phyloP scores from a whole-genome alignment of 2,888 invertebrate genomes.

The Acronicta alni region DNA sequence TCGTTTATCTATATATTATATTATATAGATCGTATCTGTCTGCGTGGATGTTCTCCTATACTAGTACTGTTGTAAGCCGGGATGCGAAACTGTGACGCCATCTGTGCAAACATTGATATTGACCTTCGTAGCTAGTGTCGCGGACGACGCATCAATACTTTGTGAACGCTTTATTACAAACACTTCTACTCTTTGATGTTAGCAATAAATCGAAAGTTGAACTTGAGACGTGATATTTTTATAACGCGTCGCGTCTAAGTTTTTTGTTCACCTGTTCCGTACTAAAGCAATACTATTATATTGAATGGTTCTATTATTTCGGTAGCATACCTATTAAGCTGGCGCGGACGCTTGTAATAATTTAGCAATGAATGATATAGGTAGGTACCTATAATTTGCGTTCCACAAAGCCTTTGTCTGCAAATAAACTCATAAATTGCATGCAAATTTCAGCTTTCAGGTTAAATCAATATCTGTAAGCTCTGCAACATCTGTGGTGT shows the following conservation, averaged over 20 bases:
- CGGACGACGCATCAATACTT: slow-evolving; percentile 40
- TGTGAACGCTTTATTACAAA: slow-evolving; percentile 51
- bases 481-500: not conserved
- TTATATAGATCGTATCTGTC: slow-evolving; percentile 15
- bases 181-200: slow-evolving; percentile 47
- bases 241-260: not conserved
- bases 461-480: slow-evolving; percentile 11
- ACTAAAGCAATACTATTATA: slow-evolving; percentile 40
- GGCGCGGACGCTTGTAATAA: too few relatives aligned
- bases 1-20: slow-evolving; percentile 4
- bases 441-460: slow-evolving; percentile 16
- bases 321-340: not conserved
- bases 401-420: slow-evolving; percentile 3
- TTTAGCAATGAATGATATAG: too few relatives aligned
- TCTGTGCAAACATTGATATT: slow-evolving; percentile 69
- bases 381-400: slow-evolving; percentile 3
- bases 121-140: slow-evolving; percentile 65
- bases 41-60: slow-evolving; percentile 32
- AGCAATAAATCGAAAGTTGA: slow-evolving; percentile 21
- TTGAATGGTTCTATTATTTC: slow-evolving; percentile 13
- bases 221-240: slow-evolving; percentile 14
- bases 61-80: slow-evolving; percentile 28
- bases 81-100: slow-evolving; percentile 55
- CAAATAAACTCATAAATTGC: slow-evolving; percentile 16
- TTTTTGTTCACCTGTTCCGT: slow-evolving; percentile 12